These are phyloP conservation scores for Xenopus borealis DNA, from an alignment of 2,113 vertebrate genomes.

Conservation along the genomic window DNA sequence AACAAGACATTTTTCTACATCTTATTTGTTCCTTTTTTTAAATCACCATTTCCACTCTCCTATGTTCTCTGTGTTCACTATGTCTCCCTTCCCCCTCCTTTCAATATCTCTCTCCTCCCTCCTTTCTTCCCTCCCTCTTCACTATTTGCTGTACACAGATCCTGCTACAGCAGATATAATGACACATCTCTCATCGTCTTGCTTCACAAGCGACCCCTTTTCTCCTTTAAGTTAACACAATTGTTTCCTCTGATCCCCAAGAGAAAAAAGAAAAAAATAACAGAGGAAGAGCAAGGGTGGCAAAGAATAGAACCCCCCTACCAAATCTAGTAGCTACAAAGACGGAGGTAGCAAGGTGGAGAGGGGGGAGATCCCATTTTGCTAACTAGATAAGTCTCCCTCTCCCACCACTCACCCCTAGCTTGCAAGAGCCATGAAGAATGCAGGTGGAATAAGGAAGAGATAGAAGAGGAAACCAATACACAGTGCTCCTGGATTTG, in stretches of 20 bases:
- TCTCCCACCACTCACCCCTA: conserved; percentile 45
- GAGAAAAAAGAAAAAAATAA: conserved; percentile 32
- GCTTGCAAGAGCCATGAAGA: conserved; percentile 82
- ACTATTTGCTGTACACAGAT: conserved; percentile 72
- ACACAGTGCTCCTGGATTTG: conserved; percentile 47
- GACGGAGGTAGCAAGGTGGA: conserved; percentile 18
- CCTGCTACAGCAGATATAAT: conserved; percentile 68
- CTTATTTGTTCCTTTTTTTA: conserved; percentile 7
- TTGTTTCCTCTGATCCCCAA: conserved; percentile 34
- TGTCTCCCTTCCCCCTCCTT: conserved; percentile 44
- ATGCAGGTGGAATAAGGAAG: conserved; percentile 63
- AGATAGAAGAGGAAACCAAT: conserved; percentile 32
- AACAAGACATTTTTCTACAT: conserved; percentile 61
- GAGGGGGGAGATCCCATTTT: conserved; percentile 28
- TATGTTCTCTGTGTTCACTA: conserved; percentile 56
- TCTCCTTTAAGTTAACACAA: conserved; percentile 24
- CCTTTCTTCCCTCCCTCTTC: conserved; percentile 59
- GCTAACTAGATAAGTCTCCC: conserved; percentile 41
- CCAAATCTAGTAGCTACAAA: background rate
- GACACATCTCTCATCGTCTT: conserved; percentile 46
- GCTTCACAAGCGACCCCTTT: conserved; percentile 22
- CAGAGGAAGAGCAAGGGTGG: conserved; percentile 47
- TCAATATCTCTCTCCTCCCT: conserved; percentile 63
- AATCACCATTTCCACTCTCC: conserved; percentile 40
- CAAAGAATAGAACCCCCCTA: conserved; percentile 7